phyloP scores from a whole-genome alignment of 2,797 vertebrate genomes.

The Sebastes paucispinis region DNA sequence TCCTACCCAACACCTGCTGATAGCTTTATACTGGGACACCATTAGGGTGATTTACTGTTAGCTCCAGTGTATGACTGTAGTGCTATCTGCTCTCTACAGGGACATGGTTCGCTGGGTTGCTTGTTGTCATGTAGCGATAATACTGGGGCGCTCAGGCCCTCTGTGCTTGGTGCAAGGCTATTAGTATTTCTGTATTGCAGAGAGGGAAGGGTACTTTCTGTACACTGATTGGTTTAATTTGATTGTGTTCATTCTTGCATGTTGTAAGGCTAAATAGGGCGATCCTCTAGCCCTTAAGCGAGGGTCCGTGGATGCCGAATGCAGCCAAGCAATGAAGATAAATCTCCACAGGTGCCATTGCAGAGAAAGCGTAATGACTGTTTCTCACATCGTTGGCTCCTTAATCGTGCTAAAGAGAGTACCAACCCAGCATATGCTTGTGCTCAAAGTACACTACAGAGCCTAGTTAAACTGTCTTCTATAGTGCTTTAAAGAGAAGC shows the following conservation, averaged over 20 bases:
- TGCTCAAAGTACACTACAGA: constrained; percentile 57
- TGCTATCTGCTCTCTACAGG: constrained; percentile 43
- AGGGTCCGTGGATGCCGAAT: constrained; percentile 55
- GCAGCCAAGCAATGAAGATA: constrained; percentile 73
- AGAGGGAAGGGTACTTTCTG: constrained; percentile 27
- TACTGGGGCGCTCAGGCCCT: constrained; percentile 28
- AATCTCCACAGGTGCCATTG: constrained; percentile 73
- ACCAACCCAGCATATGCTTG: constrained; percentile 61
- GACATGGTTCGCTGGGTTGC: constrained; percentile 46
- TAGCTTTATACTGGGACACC: constrained; percentile 50
- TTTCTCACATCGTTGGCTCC: constrained; percentile 74
- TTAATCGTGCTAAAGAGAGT: constrained; percentile 74
- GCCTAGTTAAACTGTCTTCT: constrained; percentile 61
- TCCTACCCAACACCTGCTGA: constrained; percentile 46
- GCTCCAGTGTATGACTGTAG: constrained; percentile 32
- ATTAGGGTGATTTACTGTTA: constrained; percentile 59
- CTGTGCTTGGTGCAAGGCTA: constrained; percentile 34
- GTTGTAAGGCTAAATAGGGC: constrained; percentile 63
- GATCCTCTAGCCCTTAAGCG: constrained; percentile 53
- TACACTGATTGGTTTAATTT: constrained; percentile 62
- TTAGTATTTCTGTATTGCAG: constrained; percentile 46
- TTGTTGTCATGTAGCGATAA: constrained; percentile 62
- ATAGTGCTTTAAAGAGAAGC: constrained; percentile 54
- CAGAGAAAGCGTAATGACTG: constrained; percentile 70
- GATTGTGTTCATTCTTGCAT: constrained; percentile 68